A percentile compares a stretch with the other conserved stretches of the same genome.
Conservation (phyloP, 2,888 invertebrate species). For the Synanthedon tipuliformis region DNA sequence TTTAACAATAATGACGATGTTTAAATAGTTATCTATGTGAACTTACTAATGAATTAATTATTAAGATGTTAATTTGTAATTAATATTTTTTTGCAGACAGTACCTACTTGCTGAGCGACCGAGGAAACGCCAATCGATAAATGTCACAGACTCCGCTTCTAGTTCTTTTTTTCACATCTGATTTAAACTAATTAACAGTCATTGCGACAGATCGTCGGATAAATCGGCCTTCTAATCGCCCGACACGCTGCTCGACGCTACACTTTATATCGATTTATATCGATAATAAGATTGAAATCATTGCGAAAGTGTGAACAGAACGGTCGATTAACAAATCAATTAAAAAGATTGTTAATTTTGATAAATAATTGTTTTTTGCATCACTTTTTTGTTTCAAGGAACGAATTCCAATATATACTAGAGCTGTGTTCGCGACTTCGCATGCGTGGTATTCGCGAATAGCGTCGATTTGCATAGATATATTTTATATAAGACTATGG, state of each 20-base stretch:
- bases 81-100: conserved; percentile 5
- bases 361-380: too few relatives aligned
- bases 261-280: conserved; percentile 14
- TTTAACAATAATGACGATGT: too few relatives aligned
- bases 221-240: conserved; percentile 25
- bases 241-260: conserved; percentile 20
- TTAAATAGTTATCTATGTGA: too few relatives aligned
- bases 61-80: not conserved
- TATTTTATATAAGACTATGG: too few relatives aligned
- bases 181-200: conserved; percentile 40
- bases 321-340: not conserved
- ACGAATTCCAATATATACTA: too few relatives aligned
- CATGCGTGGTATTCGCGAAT: too few relatives aligned
- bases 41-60: too few relatives aligned
- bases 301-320: conserved; percentile 2
- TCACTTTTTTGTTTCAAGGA: too few relatives aligned
- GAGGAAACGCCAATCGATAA: conserved; percentile 17
- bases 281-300: conserved; percentile 5
- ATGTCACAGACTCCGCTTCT: conserved; percentile 12
- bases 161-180: conserved; percentile 35
- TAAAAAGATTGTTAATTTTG: too few relatives aligned
- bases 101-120: conserved; percentile 8
- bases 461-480: too few relatives aligned
- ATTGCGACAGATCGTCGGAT: conserved; percentile 29
- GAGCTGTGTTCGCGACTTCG: too few relatives aligned